Evolutionary conservation across 2,888 invertebrate genomes (phyloP).

Genomic region (Entomobrya multifasciata): DNA sequence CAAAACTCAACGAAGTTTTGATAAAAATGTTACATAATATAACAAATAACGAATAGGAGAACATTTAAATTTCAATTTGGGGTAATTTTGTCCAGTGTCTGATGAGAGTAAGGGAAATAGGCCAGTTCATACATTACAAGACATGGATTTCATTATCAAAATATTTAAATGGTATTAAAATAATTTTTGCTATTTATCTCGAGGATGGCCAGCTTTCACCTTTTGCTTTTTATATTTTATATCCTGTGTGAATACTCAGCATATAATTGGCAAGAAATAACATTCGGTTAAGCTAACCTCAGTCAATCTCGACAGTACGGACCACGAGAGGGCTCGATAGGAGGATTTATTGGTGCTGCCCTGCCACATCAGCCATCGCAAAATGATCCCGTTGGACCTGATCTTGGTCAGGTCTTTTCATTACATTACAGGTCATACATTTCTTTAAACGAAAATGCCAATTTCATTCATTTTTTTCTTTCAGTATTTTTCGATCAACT

Average conservation of each 20-base stretch:
- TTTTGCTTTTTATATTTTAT: no score
- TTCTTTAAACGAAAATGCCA: no score
- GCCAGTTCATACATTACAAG: neutral
- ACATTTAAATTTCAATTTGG: neutral
- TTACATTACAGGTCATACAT: slow-evolving; percentile 77
- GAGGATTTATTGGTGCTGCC: neutral
- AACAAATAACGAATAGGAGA: neutral
- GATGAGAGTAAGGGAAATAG: neutral
- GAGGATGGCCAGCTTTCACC: no score
- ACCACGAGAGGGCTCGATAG: no score
- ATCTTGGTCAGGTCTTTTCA: slow-evolving; percentile 57
- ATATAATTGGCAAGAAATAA: no score
- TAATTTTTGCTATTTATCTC: no score
- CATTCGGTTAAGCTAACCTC: no score
- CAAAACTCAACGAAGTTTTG: slow-evolving; percentile 16
- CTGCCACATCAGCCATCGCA: slow-evolving; percentile 13
- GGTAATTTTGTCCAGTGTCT: no score
- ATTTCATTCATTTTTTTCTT: no score
- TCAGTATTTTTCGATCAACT: slow-evolving; percentile 75
- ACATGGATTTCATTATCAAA: slow-evolving; percentile 18
- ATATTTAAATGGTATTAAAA: neutral
- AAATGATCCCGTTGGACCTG: slow-evolving; percentile 10
- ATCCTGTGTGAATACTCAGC: no score
- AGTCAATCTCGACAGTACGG: neutral
- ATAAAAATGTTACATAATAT: slow-evolving; percentile 7